Evolutionary conservation across 2,888 invertebrate species (phyloP), one percentile per base, ranked within the genome.

Genomic region (Limenitis camilla): DNA sequence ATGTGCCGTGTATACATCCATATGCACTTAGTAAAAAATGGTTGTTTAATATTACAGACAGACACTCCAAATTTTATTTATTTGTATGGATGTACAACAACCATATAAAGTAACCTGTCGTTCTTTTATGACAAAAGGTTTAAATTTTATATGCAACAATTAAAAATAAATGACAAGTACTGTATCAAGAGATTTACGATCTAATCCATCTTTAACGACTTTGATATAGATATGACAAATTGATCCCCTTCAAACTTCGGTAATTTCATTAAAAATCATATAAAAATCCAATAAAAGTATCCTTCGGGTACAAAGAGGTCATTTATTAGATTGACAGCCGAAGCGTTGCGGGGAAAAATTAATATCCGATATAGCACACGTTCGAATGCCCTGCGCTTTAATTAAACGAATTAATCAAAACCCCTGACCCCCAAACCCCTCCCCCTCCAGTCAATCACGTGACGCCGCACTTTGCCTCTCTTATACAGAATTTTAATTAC

Each of bases 321-420:
- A 61, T 64, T 62, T 64, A 61, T 65, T 61, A 60, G 59, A 62
- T 62, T 55, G 62, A 60, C 62, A 61, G 59, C 55, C 56, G 55
- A 48, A 49, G 56, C 60, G 55, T 47, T 54, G 48, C 48, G 56
- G 63, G 62, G 46, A 56, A 62, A 61, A 61, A 61, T 61, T 53
- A 60, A 62, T 61, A 61, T 62, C 46, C 60, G 59, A 62, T 61
- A 63, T 61, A 62, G 60, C 62, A 61, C 64, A 62, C 61, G 62
- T 61, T 60, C 61, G 63, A 56, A 58, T 61, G 53, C 57, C 61
- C 61, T 50, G 56, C 58, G 62, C 67, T 68, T 71, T 71, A 72
- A 72, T 72, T 68, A 71, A 71, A 69, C 65, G 63, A 68, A 72
- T 72, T 72, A 70, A 72, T 71, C 71, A 70, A 66, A 49, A 55